Evolutionary conservation across 2,113 vertebrate species (phyloP).

Genomic region (Glaucidium brasilianum): DNA sequence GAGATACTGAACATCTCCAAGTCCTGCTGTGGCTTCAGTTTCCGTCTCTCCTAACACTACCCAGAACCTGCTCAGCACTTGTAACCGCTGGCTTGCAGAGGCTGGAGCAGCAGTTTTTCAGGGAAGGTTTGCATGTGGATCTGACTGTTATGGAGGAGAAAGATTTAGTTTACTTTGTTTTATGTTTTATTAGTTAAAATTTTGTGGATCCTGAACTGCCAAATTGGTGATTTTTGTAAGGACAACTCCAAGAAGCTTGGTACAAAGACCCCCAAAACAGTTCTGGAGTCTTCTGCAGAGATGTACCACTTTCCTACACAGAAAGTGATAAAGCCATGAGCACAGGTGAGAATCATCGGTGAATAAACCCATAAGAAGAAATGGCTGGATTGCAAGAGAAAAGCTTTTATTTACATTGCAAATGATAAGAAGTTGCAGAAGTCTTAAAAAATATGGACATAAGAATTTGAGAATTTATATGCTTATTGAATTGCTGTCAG

Average conservation of each 20-base stretch:
- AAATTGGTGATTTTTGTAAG: not conserved
- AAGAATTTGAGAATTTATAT: not conserved
- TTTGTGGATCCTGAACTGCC: not conserved
- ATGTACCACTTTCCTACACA: rapidly evolving
- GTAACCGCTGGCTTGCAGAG: not conserved
- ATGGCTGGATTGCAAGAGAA: not conserved
- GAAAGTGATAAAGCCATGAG: not conserved
- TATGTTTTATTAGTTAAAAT: not conserved
- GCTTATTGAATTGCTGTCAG: not conserved
- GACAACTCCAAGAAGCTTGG: not conserved
- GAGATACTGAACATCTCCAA: not conserved
- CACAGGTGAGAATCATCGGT: rapidly evolving
- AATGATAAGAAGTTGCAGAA: not conserved
- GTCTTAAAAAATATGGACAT: not conserved
- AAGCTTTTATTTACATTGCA: not conserved
- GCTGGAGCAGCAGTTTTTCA: not conserved
- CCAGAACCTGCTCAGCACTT: not conserved
- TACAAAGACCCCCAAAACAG: not conserved
- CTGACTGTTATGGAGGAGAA: not conserved
- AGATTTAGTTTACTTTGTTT: not conserved
- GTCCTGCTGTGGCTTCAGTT: not conserved
- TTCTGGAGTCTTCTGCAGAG: not conserved
- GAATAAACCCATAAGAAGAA: not conserved
- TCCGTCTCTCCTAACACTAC: not conserved
- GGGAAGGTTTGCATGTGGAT: not conserved